Conservation (phyloP, 2,113 vertebrate species). For the cat (Felis catus) region DNA sequence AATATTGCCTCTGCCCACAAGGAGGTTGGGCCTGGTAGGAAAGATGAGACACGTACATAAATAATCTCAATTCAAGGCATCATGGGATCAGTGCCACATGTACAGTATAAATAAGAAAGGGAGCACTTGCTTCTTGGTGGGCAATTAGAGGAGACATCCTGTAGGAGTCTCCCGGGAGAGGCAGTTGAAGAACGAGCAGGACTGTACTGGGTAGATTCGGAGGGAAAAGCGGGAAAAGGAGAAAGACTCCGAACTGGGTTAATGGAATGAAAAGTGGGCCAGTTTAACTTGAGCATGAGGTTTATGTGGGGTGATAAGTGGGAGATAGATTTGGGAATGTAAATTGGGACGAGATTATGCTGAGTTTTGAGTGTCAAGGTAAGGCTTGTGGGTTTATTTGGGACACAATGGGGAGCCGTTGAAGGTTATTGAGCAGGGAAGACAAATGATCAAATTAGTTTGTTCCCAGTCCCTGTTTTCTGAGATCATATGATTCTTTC, state of each 20-base stretch:
- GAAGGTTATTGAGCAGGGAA: conserved; percentile 39
- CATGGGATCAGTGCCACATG: too few relatives aligned
- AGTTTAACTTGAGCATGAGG: neutral
- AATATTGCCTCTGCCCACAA: neutral
- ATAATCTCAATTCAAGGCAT: neutral
- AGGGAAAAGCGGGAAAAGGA: neutral
- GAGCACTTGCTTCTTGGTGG: neutral
- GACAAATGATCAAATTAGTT: conserved; percentile 50
- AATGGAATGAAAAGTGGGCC: neutral
- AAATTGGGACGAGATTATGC: neutral
- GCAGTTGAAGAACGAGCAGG: neutral
- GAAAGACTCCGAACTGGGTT: neutral
- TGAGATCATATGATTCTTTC: conserved; percentile 60
- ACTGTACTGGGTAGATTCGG: neutral
- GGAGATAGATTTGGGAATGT: neutral
- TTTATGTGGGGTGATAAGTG: neutral
- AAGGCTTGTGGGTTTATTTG: neutral
- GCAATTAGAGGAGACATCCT: neutral
- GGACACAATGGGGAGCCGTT: neutral
- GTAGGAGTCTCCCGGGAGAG: neutral
- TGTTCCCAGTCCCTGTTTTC: conserved; percentile 34
- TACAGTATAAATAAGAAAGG: neutral
- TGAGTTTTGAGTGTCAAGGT: neutral
- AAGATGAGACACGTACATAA: neutral
- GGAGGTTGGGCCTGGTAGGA: neutral